Evolutionary conservation across 2,888 invertebrate genomes (phyloP), one percentile per base, ranked within the genome.

Genomic region (Torymus texanus): DNA sequence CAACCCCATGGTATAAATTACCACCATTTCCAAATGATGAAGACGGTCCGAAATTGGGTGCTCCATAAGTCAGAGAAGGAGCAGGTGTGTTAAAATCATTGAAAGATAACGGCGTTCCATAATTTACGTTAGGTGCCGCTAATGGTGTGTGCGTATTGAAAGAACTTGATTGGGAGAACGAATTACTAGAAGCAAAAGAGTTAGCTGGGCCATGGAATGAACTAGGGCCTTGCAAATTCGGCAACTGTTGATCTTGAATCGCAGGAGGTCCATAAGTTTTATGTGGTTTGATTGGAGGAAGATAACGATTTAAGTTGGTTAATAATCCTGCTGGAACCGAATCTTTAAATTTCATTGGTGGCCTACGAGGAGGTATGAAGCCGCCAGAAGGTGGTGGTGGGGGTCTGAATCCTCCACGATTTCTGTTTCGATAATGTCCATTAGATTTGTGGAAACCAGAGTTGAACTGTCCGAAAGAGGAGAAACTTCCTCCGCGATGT

Each of bases 311-410:
- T 93, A 94, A 70, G 2, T 84, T 83, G 2, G 95, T 90, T 4
- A 96, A 88, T 24, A 96, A 89, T 0, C 94, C 95, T 70, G 92
- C 91, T 0, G 95, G 95, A 0, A 96, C 94, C 0, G 94, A 93
- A n/a, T 95, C 94, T 65, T 95, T 92, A 88, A 95, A 95, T 83
- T 94, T 92, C 5, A 95, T 92, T 0, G 96, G 95, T 13, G 87
- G 87, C 73, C 86, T 88, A 74, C 86, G 86, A 12, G 87, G 89
- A 29, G 88, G 88, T 73, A 85, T 82, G 50, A 89, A 80, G 83
- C 87, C 73, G 73, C 84, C 80, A 63, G 85, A 80, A 74, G 88
- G 76, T 75, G 85, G 65, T 2, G 84, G 80, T 2, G 86, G 84
- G n/a, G 84, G 77, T 67, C 79, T 80, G 53, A 75, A 75, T 14